Evolutionary conservation across 2,113 vertebrate genomes (phyloP), one percentile per base, ranked within the genome.

Genomic region (Chiloscyllium plagiosum): DNA sequence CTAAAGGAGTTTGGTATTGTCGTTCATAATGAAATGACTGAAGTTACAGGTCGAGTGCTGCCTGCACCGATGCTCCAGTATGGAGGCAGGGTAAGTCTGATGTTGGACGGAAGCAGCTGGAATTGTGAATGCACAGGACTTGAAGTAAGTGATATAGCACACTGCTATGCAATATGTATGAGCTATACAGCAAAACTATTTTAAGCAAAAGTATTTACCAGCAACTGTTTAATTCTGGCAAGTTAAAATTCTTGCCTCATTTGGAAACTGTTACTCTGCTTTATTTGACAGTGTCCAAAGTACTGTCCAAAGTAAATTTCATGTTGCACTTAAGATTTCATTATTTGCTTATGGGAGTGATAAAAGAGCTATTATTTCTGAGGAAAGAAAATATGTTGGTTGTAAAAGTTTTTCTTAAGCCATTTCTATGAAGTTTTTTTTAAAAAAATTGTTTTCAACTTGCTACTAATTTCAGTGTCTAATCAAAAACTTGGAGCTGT

Each of bases 61-160:
- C 99, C 99, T 96, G 99, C 99, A 13, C 99, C 99, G 68, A 99
- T 99, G 99, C 98, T 99, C 95, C 99, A 99, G 89, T 99, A 99
- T 47, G 99, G 99, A 98, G 99, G 99, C 98, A 98, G 99, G 97
- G 99, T 99, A 98, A 99, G 99, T 97, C 97, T 97, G 94, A 95
- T 95, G 94, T 95, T 95, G 94, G 94, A 95, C 94, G 94, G 94
- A 95, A 95, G 94, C 94, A 95, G 94, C 94, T 95, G 94, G 94
- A 95, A 95, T 95, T 95, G 94, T 95, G 94, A 95, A 95, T 95
- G 94, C 94, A 95, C 94, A 95, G 94, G 94, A 95, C 94, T 95
- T 72, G 94, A 95, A 95, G 94, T 95, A 95, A 95, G 94, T 95
- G 94, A 95, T 72, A 95, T 72, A 72, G 94, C 69, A 70, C 94